Conservation (phyloP, 2,113 vertebrate genomes). For the Eolophus roseicapilla region DNA sequence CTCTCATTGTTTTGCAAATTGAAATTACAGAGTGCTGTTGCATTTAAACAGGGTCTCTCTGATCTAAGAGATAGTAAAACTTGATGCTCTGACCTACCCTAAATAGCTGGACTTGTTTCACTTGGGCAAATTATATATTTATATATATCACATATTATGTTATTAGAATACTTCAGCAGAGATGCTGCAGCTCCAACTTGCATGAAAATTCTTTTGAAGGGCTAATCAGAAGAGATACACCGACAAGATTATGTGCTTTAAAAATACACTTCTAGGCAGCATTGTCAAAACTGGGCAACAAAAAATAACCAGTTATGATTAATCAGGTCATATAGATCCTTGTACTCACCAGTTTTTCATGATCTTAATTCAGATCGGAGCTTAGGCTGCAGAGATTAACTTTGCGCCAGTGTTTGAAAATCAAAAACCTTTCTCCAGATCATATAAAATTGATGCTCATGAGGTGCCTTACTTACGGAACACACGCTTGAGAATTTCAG, state of each 20-base stretch:
- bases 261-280: not conserved
- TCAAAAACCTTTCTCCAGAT: not conserved
- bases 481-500: not conserved
- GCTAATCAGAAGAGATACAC: not conserved
- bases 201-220: conserved; percentile 12
- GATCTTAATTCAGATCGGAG: not conserved
- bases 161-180: not conserved
- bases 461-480: not conserved
- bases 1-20: conserved; percentile 20
- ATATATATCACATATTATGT: not conserved
- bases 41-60: not conserved
- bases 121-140: conserved; percentile 18
- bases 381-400: not conserved
- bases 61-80: not conserved
- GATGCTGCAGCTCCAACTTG: not conserved
- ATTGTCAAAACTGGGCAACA: not conserved
- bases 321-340: not conserved
- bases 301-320: not conserved
- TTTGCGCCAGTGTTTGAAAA: not conserved
- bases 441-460: not conserved
- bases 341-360: not conserved
- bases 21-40: conserved; percentile 4
- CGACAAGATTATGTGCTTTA: not conserved
- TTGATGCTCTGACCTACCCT: not conserved
- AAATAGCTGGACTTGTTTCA: not conserved